Base-by-base conservation (phyloP, 2,113 vertebrate genomes). In the Gila orcuttii region DNA sequence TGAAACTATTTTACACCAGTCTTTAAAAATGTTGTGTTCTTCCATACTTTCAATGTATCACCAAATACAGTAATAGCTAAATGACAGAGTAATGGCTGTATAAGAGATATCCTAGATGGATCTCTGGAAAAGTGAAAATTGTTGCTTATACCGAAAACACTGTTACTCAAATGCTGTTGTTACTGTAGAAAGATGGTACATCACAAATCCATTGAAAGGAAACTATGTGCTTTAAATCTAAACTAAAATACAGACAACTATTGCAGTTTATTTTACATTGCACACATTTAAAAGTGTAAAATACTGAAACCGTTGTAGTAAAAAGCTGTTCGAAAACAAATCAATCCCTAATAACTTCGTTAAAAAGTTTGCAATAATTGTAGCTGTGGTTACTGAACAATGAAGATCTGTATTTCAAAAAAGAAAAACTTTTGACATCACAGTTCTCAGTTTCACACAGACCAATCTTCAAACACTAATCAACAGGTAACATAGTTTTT, bases 221-320 rank as follows among this genome's bases (percentile, higher is more conserved):
- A 23, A 12, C 4, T 45, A 17, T 60, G 59, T 6, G 28, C 50
- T 77, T 50, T 50, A 76, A 85, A 82, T 66, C 31, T 64, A 42
- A 62, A 78, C 71, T 62, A 86, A 86, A 88, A 55, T 77, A 82
- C 64, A 71, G 25, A 68, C 71, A 80, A 75, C 55, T 59, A 52
- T 68, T 82, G 73, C 73, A 60, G 52, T 52, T 85, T 21, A 69
- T 69, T 86, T 74, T 57, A 88, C 6, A 75, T 73, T 80, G 62
- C 66, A 84, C 77, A 79, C 36, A 79, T 13, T 78, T 36, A 57
- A 76, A 52, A 78, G 77, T 69, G 75, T 88, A 74, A 88, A 85
- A 73, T 79, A 69, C 60, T 59, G 45, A 82, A 83, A 62, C 42
- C 1, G 2, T 21, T 77, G 55, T 66, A 84, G 42, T 79, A 64